These are phyloP conservation scores for Bombus affinis DNA, from an alignment of 1,140 invertebrate species.

Conservation along the genomic window DNA sequence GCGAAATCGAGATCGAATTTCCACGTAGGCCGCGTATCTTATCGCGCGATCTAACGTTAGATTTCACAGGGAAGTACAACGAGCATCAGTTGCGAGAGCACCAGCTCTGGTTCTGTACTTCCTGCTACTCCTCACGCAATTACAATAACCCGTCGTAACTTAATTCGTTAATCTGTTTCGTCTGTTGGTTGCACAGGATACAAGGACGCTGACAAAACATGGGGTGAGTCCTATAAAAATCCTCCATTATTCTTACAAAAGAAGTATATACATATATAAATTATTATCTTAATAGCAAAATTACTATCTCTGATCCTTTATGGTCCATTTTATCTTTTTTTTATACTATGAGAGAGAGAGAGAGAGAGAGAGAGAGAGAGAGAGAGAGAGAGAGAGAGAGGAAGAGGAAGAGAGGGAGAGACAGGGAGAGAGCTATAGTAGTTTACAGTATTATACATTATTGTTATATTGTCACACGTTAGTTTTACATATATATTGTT, in stretches of 20 bases:
- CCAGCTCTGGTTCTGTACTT: conserved; percentile 3
- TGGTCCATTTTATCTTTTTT: neutral
- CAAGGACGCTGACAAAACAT: conserved; percentile 24
- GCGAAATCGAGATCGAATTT: conserved; percentile 26
- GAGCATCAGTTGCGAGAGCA: conserved; percentile 42
- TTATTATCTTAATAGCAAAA: neutral
- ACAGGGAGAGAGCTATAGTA: too few relatives aligned
- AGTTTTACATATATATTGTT: too few relatives aligned
- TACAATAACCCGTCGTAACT: conserved; percentile 13
- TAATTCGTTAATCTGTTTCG: conserved; percentile 22
- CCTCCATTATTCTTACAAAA: neutral
- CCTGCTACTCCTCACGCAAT: neutral
- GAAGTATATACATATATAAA: neutral
- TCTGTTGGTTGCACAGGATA: neutral
- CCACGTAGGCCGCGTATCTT: conserved; percentile 50
- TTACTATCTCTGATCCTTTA: neutral
- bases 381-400: too few relatives aligned
- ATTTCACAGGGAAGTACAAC: conserved; percentile 22
- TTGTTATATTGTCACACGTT: too few relatives aligned
- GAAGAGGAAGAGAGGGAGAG: too few relatives aligned
- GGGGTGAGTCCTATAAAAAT: conserved; percentile 46
- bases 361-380: too few relatives aligned
- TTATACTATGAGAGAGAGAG: too few relatives aligned
- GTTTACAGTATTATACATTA: neutral
- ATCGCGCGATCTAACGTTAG: conserved; percentile 50